Evolutionary conservation across 2,888 invertebrate genomes (phyloP), one percentile per base, ranked within the genome.

Genomic region (Mimachlamys varia): DNA sequence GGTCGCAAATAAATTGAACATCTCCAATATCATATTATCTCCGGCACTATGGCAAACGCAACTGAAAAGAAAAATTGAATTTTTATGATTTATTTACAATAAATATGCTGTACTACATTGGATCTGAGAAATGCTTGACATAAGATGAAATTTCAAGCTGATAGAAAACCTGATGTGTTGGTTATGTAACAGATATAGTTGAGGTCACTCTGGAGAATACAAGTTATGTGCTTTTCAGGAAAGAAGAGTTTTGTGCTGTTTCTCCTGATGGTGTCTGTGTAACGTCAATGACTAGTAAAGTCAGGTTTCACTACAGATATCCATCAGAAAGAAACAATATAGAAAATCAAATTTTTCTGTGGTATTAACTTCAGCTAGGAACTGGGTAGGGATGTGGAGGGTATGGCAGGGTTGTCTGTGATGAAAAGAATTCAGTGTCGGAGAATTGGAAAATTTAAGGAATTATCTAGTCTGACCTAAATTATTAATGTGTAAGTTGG

Each of bases 1-100:
- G 76, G 76, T 76, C 76, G 76, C 76, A 76, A 76, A 76, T 33
- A 76, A 76, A 76, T 76, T 76, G 76, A 76, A 76, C 76, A 76
- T 76, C 76, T 76, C 76, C 27, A 76, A 76, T 76, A 76, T 76
- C 76, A 76, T 33, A 76, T 76, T 76, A 76, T 76, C 76, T 76
- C 76, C 27, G 33, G 76, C 76, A 76, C 33, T 33, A 76, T 33
- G 0, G 33, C 76, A 76, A 76, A 33, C 76, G 33, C 76, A 76
- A 76, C 76, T 76, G 76, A 76, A 76, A 76, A 33, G 76, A 76
- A 76, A 76, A 76, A 76, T 76, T 76, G 76, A 76, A 76, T 76
- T 76, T 76, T 76, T 76, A 76, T 76, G 76, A 76, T 76, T 76
- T 76, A 76, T 76, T 76, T 76, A 76, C 27, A 76, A 27, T 76